These are phyloP conservation scores for Micrasema minimum DNA, from an alignment of 1,140 invertebrate genomes.

Conservation along the genomic window DNA sequence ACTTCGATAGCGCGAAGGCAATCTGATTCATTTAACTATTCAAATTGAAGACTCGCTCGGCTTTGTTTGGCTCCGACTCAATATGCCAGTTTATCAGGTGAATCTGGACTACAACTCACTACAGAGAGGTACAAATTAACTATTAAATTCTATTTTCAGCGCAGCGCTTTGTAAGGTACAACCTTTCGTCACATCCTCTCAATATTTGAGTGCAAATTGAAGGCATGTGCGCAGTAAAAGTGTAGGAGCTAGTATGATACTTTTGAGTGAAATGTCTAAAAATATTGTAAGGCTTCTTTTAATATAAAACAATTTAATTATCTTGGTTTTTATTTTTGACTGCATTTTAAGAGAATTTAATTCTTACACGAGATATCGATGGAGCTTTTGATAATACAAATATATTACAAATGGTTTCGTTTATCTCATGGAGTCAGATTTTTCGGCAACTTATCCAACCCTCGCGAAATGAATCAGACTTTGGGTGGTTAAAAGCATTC, in stretches of 20 bases:
- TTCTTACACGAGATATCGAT: neutral
- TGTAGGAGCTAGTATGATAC: too few species aligned
- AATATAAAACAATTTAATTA: too few species aligned
- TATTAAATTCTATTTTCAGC: constrained; percentile 4
- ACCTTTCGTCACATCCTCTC: neutral
- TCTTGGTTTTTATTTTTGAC: too few species aligned
- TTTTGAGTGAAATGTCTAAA: too few species aligned
- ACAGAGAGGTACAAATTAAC: neutral
- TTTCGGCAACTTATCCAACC: constrained; percentile 5
- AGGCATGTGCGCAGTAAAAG: too few species aligned
- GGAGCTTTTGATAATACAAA: neutral
- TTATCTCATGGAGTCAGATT: constrained; percentile 12
- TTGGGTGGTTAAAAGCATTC: constrained; percentile 15
- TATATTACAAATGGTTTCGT: constrained; percentile 5
- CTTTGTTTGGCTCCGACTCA: constrained; percentile 7
- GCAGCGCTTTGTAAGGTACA: neutral
- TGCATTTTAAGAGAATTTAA: too few species aligned
- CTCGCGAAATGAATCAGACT: constrained; percentile 7
- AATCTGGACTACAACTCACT: constrained; percentile 1
- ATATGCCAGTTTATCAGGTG: constrained; percentile 20
- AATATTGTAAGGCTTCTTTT: too few species aligned
- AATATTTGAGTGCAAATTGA: too few species aligned
- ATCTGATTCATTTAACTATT: constrained; percentile 37
- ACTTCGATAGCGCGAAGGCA: neutral
- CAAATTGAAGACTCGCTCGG: constrained; percentile 31